These are phyloP conservation scores for Pissodes strobi DNA, from an alignment of 1,140 invertebrate species.

Conservation along the genomic window DNA sequence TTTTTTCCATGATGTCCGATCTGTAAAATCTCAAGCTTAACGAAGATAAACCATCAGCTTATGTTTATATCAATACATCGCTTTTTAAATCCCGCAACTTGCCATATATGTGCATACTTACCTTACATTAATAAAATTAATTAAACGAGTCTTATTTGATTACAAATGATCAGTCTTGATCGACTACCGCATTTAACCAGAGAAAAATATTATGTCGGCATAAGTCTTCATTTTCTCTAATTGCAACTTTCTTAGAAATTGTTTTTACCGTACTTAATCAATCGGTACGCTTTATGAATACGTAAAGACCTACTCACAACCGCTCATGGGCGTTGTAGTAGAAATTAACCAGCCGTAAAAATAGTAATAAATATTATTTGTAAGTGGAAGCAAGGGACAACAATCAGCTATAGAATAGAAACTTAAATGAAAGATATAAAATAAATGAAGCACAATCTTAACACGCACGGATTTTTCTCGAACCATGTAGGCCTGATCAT, in stretches of 20 bases:
- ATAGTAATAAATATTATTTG: neutral
- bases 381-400: too few relatives aligned
- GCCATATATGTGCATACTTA: neutral
- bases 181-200: neutral
- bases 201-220: constrained; percentile 10
- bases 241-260: constrained; percentile 19
- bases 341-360: neutral
- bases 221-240: constrained; percentile 20
- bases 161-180: constrained; percentile 21
- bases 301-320: constrained; percentile 8
- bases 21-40: too few relatives aligned
- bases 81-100: neutral
- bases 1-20: too few relatives aligned
- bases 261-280: constrained; percentile 20
- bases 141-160: constrained; percentile 11
- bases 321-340: neutral
- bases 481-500: too few relatives aligned
- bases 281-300: constrained; percentile 23
- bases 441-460: too few relatives aligned
- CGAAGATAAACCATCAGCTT: neutral
- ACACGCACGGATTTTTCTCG: too few relatives aligned
- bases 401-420: too few relatives aligned
- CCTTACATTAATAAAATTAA: constrained; percentile 9
- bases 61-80: neutral
- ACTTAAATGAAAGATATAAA: too few relatives aligned